phyloP scores from a whole-genome alignment of 2,113 vertebrate genomes.

The Pampusana beccarii region DNA sequence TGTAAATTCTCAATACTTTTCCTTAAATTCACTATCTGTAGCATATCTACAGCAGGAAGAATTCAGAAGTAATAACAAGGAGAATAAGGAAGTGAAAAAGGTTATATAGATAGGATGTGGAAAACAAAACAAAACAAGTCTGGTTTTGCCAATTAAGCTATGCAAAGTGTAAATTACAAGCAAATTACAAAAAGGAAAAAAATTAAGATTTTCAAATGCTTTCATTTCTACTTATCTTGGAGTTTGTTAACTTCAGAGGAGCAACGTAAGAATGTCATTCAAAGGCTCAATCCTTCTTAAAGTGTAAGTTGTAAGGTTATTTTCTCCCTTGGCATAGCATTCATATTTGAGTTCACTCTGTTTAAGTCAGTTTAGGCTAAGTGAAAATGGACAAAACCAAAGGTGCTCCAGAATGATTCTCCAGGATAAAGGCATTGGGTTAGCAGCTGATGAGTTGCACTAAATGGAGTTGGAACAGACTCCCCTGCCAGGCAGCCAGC shows the following conservation, averaged over 20 bases:
- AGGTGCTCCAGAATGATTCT: background rate
- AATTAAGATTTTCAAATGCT: background rate
- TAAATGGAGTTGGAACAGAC: background rate
- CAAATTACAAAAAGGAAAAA: background rate
- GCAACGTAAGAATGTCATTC: background rate
- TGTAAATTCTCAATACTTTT: background rate
- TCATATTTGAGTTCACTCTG: background rate
- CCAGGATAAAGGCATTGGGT: background rate
- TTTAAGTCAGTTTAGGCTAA: background rate
- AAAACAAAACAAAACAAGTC: background rate
- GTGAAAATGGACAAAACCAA: background rate
- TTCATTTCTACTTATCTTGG: background rate
- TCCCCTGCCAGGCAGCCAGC: background rate
- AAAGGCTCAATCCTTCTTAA: background rate
- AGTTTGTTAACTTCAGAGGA: background rate
- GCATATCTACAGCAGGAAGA: background rate
- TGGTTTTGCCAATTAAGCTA: background rate
- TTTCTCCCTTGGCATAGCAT: background rate
- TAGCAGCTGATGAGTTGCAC: background rate
- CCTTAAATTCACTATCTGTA: background rate
- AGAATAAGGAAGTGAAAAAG: background rate
- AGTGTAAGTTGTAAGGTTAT: background rate
- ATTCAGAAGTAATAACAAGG: background rate
- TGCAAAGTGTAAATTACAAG: background rate
- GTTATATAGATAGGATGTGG: background rate